These are phyloP conservation scores for Scotopteryx bipunctaria DNA, from an alignment of 2,888 invertebrate genomes.

Conservation along the genomic window DNA sequence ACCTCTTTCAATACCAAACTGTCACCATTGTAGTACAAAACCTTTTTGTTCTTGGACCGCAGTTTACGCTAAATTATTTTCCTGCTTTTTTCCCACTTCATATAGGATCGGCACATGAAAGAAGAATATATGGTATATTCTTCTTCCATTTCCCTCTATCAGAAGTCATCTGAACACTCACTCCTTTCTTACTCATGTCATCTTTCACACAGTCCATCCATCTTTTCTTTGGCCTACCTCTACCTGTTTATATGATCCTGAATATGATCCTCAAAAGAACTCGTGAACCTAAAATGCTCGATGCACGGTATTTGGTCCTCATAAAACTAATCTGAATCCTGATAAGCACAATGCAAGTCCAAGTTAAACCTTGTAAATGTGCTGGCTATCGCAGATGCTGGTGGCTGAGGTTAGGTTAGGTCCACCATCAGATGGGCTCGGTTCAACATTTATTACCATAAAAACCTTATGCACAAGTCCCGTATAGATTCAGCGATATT, in stretches of 20 bases:
- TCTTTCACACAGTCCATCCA: too few species aligned
- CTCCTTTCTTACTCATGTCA: too few species aligned
- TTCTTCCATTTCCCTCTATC: too few species aligned
- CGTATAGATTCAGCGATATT: conserved; percentile 25
- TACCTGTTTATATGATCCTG: background rate
- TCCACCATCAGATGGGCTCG: conserved; percentile 25
- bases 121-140: too few species aligned
- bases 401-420: conserved; percentile 12
- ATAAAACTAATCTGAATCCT: conserved; percentile 24
- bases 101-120: too few species aligned
- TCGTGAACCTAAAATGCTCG: conserved; percentile 1
- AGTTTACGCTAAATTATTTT: too few species aligned
- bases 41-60: too few species aligned
- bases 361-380: conserved; percentile 20
- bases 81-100: too few species aligned
- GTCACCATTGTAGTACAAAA: too few species aligned
- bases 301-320: conserved; percentile 15
- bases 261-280: background rate
- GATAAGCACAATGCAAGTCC: conserved; percentile 22
- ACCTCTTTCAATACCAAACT: too few species aligned
- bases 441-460: conserved; percentile 26
- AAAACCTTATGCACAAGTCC: conserved; percentile 16
- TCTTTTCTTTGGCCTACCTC: too few species aligned
- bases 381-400: conserved; percentile 15
- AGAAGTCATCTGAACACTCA: too few species aligned